Evolutionary conservation across 2,888 invertebrate genomes (phyloP).

Genomic region (Chloroclystis v-ata): DNA sequence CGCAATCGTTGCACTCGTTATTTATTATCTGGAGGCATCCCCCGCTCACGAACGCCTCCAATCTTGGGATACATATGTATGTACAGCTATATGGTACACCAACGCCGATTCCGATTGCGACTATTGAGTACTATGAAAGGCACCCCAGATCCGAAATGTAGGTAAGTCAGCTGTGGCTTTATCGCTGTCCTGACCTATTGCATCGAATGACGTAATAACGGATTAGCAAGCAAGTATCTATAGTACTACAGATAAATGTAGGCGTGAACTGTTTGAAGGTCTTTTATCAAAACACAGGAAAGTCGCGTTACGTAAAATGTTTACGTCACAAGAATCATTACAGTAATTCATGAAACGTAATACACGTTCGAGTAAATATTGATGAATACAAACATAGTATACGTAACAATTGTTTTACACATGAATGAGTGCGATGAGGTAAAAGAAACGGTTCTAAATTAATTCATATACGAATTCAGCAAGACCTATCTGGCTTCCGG

Average conservation of each 20-base stretch:
- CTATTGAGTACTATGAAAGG: constrained; percentile 12
- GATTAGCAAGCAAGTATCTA: constrained; percentile 32
- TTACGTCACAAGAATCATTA: constrained; percentile 34
- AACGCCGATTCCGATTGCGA: constrained; percentile 1
- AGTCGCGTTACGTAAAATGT: constrained; percentile 28
- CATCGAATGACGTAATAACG: constrained; percentile 47
- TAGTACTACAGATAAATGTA: constrained; percentile 31
- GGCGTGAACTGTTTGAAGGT: constrained; percentile 37
- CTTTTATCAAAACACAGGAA: constrained; percentile 39
- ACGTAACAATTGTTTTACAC: constrained; percentile 37
- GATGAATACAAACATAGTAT: constrained; percentile 35
- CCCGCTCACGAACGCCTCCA: constrained; percentile 51
- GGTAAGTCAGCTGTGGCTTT: constrained; percentile 46
- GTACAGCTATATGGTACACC: constrained; percentile 12
- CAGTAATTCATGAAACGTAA: constrained; percentile 37
- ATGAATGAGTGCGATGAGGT: constrained; percentile 39
- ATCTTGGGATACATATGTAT: constrained; percentile 39
- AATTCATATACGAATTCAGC: not conserved
- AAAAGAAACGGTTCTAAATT: constrained; percentile 7
- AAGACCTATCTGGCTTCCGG: too few species aligned
- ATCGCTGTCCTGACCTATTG: constrained; percentile 52
- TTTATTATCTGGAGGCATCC: constrained; percentile 73
- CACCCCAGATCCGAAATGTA: constrained; percentile 18
- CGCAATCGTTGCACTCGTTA: constrained; percentile 78
- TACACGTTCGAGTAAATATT: constrained; percentile 38